Percentiles rank a stretch among this genome's conserved stretches.
These are phyloP conservation scores for Lasiommata megera DNA, from an alignment of 2,888 invertebrate species.

Conservation along the genomic window DNA sequence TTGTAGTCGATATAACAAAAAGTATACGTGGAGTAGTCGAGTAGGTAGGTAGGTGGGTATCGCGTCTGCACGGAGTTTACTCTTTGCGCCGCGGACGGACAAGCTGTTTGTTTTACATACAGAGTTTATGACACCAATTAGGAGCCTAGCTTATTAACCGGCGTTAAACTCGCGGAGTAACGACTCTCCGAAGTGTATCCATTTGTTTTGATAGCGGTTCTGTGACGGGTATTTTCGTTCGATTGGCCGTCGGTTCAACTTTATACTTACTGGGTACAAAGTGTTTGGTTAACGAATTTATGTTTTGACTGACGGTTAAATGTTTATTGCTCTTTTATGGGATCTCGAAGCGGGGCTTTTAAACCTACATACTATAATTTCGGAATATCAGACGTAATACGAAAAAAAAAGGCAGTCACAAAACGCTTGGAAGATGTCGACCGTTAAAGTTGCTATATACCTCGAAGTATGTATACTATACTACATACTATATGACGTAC, in stretches of 20 bases:
- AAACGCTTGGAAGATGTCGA: too few species aligned
- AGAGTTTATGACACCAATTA: slow-evolving; percentile 72
- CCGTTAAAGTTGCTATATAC: too few species aligned
- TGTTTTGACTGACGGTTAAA: slow-evolving; percentile 13
- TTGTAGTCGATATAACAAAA: too few species aligned
- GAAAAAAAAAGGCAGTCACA: too few species aligned
- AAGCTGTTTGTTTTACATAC: slow-evolving; percentile 67
- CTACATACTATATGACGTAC: too few species aligned
- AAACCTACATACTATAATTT: too few species aligned
- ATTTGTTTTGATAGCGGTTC: slow-evolving; percentile 20
- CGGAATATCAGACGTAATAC: too few species aligned
- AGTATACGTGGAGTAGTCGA: too few species aligned
- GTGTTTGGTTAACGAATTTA: slow-evolving; percentile 14
- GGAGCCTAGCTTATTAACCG: slow-evolving; percentile 67
- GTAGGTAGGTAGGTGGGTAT: neutral
- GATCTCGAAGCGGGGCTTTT: too few species aligned
- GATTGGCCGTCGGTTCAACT: neutral
- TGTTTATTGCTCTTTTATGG: slow-evolving; percentile 1
- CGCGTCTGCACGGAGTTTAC: neutral
- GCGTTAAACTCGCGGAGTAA: slow-evolving; percentile 51
- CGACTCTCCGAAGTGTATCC: slow-evolving; percentile 17
- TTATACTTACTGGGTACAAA: neutral
- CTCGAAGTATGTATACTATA: too few species aligned
- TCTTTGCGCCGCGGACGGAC: slow-evolving; percentile 21
- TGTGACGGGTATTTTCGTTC: slow-evolving; percentile 16